Percentiles rank a stretch among this genome's conserved stretches.
phyloP scores from a whole-genome alignment of 1,140 invertebrate genomes.

The Leptinotarsa texana region DNA sequence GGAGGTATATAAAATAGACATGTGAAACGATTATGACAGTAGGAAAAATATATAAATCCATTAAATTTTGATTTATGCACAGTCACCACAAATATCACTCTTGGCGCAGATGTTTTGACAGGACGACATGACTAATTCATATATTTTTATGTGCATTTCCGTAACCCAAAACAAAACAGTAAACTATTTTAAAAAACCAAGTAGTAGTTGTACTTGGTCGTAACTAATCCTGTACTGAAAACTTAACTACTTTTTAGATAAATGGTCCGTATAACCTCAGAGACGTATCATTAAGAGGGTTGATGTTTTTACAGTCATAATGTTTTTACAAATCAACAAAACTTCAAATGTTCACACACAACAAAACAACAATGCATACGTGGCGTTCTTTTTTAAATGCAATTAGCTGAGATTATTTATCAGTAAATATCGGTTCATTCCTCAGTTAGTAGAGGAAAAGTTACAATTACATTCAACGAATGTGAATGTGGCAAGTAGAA shows the following conservation, averaged over 20 bases:
- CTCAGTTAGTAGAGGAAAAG: too few species aligned
- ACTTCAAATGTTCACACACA: too few species aligned
- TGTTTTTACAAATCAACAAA: not conserved
- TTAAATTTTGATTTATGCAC: conserved; percentile 20
- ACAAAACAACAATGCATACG: too few species aligned
- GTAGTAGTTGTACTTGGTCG: conserved; percentile 11
- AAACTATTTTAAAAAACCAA: conserved; percentile 11
- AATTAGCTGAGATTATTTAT: too few species aligned
- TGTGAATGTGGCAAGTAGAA: too few species aligned
- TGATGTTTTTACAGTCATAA: not conserved
- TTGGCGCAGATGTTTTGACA: conserved; percentile 18
- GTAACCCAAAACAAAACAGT: conserved; percentile 20
- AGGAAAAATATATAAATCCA: conserved; percentile 16
- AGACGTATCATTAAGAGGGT: conserved; percentile 4
- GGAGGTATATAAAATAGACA: not conserved
- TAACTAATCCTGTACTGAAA: conserved; percentile 18
- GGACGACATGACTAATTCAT: conserved; percentile 13
- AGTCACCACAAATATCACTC: conserved; percentile 2
- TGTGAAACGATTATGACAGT: conserved; percentile 20
- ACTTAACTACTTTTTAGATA: conserved; percentile 14
- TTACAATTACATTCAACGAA: too few species aligned
- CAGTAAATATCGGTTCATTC: too few species aligned
- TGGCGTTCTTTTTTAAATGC: too few species aligned
- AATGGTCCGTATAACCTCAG: conserved; percentile 11
- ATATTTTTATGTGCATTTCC: conserved; percentile 19